Evolutionary conservation across 2,113 vertebrate species (phyloP).

Genomic region (Clarias gariepinus): DNA sequence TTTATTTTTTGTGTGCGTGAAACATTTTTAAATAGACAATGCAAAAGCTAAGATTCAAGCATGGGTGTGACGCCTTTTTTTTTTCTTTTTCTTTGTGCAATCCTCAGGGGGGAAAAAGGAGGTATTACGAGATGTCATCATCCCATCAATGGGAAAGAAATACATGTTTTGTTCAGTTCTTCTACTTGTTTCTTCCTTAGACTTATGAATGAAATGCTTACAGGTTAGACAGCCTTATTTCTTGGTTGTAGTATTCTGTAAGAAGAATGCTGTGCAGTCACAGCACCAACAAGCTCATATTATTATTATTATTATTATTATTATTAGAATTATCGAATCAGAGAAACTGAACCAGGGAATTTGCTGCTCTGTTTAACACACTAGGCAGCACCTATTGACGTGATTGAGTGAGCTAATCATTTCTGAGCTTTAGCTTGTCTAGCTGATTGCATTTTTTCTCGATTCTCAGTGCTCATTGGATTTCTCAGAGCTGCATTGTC

Average conservation of each 20-base stretch:
- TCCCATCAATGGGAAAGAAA: neutral
- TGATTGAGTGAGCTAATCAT: constrained; percentile 64
- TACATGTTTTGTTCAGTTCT: neutral
- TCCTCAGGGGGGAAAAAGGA: neutral
- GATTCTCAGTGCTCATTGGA: constrained; percentile 79
- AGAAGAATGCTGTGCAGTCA: neutral
- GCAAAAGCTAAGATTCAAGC: neutral
- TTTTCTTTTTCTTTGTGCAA: neutral
- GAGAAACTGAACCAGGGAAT: neutral
- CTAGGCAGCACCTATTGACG: constrained; percentile 44
- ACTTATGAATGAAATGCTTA: neutral
- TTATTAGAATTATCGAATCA: too few species aligned
- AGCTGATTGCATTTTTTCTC: constrained; percentile 44
- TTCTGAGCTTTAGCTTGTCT: constrained; percentile 71
- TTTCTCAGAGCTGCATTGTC: constrained; percentile 87
- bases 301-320: too few species aligned
- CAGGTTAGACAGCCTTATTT: neutral
- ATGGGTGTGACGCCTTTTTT: neutral
- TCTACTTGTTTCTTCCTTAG: neutral
- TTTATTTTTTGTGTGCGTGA: neutral
- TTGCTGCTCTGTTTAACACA: neutral
- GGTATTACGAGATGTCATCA: neutral
- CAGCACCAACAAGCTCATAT: neutral
- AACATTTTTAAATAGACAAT: constrained; percentile 7
- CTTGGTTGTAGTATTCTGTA: neutral